Base-by-base conservation (phyloP, 2,797 vertebrate species). In the Falco peregrinus region DNA sequence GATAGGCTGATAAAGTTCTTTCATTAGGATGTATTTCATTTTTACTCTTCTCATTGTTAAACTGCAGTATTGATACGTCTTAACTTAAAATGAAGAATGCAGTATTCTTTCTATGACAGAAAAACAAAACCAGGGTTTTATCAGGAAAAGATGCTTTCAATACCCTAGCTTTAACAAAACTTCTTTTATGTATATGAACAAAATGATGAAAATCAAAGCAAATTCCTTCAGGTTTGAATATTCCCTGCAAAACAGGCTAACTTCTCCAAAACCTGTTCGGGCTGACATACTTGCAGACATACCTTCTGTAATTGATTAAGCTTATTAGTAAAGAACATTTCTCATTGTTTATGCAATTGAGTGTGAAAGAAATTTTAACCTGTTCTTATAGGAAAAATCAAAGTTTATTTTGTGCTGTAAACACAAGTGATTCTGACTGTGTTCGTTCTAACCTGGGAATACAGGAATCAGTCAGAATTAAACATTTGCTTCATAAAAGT, bases 261-360 rank as follows among this genome's bases (percentile, higher is more conserved):
- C 14, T 31, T 94, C 70, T 76, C 14, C 28, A 90, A 89, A 90
- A 92, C 77, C 63, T 76, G 39, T 61, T 88, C 43, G 90, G 64
- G 82, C 15, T 54, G 39, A 45, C 50, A 24, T 64, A 54, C 73
- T 95, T 83, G 91, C 68, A 91, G 70, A 71, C 69, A 91, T 60
- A 70, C 33, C 14, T 89, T 77, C 45, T 91, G 51, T 87, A 54
- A 94, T 94, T 94, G 88, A 95, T 94, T 88, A 96, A 94, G 47
- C 53, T 92, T 88, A 65, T 93, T 89, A 94, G 24, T 45, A 81
- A 88, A 95, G 64, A 54, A 94, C 89, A 96, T 93, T 71, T 85
- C 61, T 69, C 73, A 61, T 87, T 91, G 48, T 91, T 93, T 45
- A 89, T 76, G 94, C 64, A 95, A 50, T 13, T 78, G 54, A 92